Conservation (phyloP, 2,113 vertebrate species). For the Daubentonia madagascariensis region DNA sequence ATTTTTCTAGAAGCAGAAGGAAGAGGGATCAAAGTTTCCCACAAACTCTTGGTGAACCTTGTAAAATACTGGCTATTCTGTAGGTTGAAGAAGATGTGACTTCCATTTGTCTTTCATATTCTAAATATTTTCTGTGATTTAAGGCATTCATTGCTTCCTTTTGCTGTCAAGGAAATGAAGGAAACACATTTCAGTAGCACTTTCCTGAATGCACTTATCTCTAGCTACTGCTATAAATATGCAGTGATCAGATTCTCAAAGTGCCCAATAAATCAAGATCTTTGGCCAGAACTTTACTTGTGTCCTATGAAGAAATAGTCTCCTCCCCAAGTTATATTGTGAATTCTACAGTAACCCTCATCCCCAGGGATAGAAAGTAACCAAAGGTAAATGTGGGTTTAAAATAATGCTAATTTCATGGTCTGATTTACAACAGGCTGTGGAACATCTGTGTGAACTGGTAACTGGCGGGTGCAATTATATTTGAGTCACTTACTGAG, state of each 20-base stretch:
- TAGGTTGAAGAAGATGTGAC: conserved; percentile 75
- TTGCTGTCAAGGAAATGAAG: conserved; percentile 85
- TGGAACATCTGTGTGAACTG: conserved; percentile 43
- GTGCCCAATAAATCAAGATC: conserved; percentile 82
- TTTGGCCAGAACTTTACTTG: conserved; percentile 75
- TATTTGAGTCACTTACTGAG: neutral
- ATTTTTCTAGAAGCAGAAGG: conserved; percentile 56
- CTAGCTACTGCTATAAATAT: conserved; percentile 80
- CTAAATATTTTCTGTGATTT: conserved; percentile 84
- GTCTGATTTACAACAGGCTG: conserved; percentile 62
- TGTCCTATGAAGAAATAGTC: conserved; percentile 54
- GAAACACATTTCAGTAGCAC: conserved; percentile 85
- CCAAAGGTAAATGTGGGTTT: conserved; percentile 59
- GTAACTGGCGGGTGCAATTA: neutral
- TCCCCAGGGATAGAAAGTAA: conserved; percentile 44
- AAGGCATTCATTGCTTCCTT: conserved; percentile 82
- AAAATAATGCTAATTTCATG: conserved; percentile 56
- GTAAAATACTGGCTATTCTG: conserved; percentile 77
- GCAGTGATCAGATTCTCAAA: conserved; percentile 74
- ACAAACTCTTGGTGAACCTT: conserved; percentile 84
- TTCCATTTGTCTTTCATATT: conserved; percentile 82
- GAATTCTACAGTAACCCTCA: conserved; percentile 14
- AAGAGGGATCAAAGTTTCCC: conserved; percentile 70
- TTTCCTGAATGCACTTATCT: conserved; percentile 82
- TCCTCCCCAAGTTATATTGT: conserved; percentile 16